A percentile compares a stretch with the other conserved stretches of the same genome.
Evolutionary conservation across 2,113 vertebrate genomes (phyloP).

Genomic region (Suncus etruscus): DNA sequence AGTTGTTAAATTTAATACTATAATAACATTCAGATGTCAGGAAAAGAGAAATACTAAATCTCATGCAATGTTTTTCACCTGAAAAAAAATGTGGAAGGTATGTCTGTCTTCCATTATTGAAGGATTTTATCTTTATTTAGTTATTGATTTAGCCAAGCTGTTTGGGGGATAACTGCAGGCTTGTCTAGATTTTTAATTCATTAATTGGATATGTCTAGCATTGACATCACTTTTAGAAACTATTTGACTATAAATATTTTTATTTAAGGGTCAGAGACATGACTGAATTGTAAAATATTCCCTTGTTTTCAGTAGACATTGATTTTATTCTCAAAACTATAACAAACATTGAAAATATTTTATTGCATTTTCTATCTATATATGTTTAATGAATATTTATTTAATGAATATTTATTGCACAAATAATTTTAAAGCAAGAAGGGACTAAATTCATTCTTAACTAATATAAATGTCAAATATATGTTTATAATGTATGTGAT

Average conservation of each 20-base stretch:
- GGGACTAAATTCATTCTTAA: neutral
- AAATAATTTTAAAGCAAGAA: neutral
- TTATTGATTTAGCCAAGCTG: neutral
- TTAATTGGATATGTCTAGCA: neutral
- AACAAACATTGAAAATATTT: too few relatives aligned
- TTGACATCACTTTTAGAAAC: neutral
- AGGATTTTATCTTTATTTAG: neutral
- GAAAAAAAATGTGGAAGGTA: constrained; percentile 14
- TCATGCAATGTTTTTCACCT: constrained; percentile 7
- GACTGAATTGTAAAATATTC: too few relatives aligned
- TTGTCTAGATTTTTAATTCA: neutral
- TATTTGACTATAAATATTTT: neutral
- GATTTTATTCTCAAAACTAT: too few relatives aligned
- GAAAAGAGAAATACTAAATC: constrained; percentile 61
- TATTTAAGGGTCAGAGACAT: too few relatives aligned
- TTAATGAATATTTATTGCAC: constrained; percentile 7
- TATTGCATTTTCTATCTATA: too few relatives aligned
- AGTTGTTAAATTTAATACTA: constrained; percentile 78
- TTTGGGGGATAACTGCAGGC: neutral
- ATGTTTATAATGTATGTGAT: neutral
- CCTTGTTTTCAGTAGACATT: too few relatives aligned
- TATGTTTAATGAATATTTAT: neutral
- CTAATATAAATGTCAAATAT: neutral
- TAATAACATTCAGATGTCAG: constrained; percentile 70
- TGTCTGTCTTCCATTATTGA: neutral